Conservation (phyloP, 2,113 vertebrate species). For the Prolemur simus region DNA sequence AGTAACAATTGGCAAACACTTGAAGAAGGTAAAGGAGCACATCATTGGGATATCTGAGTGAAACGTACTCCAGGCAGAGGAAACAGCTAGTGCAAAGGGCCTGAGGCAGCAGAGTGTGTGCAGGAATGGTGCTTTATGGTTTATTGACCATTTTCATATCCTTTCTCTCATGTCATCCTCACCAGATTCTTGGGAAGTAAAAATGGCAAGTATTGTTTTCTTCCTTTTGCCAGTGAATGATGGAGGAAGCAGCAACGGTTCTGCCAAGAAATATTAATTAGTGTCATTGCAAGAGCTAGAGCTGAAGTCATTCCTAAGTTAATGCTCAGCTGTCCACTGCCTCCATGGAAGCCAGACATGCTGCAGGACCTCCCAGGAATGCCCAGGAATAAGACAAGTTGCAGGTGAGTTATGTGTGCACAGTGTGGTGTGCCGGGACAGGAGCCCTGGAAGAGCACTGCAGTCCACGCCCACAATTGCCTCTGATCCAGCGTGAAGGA, state of each 20-base stretch:
- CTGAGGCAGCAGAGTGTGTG: background rate
- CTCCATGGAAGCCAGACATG: background rate
- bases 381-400: background rate
- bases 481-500: background rate
- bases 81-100: background rate
- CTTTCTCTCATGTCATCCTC: background rate
- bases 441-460: background rate
- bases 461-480: background rate
- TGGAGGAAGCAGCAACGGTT: background rate
- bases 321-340: background rate
- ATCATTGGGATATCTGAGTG: background rate
- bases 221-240: background rate
- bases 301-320: background rate
- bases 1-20: background rate
- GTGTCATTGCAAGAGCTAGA: background rate
- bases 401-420: too few relatives aligned
- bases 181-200: background rate
- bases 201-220: background rate
- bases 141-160: background rate
- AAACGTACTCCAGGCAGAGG: background rate
- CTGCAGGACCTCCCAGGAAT: background rate
- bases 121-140: background rate
- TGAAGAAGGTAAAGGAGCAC: background rate
- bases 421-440: rapidly evolving
- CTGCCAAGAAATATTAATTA: background rate